phyloP scores from a whole-genome alignment of 2,888 invertebrate genomes.

The Patella ulyssiponensis region DNA sequence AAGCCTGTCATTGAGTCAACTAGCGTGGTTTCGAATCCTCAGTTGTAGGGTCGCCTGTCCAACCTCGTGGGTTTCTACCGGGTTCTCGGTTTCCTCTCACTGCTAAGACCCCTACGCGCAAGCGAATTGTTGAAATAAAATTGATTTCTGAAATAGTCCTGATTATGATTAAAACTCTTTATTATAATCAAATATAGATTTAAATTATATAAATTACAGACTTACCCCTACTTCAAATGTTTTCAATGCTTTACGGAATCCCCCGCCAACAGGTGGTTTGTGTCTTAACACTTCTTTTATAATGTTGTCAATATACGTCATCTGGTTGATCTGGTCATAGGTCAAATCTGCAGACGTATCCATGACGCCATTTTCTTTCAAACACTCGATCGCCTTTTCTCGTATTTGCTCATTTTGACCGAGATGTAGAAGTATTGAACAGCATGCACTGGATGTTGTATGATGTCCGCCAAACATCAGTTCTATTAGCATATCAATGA shows the following conservation, averaged over 20 bases:
- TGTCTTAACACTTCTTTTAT: slow-evolving; percentile 50
- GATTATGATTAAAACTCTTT: background rate
- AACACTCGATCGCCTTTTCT: slow-evolving; percentile 38
- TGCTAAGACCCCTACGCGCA: no score
- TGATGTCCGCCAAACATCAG: slow-evolving; percentile 23
- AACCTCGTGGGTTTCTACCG: no score
- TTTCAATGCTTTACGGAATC: slow-evolving; percentile 31
- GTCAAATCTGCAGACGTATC: slow-evolving; percentile 26
- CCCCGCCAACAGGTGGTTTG: slow-evolving; percentile 38
- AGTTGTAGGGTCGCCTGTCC: no score
- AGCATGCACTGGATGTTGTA: slow-evolving; percentile 23
- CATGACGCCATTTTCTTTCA: slow-evolving; percentile 27
- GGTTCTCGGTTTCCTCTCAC: no score
- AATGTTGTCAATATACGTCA: slow-evolving; percentile 46
- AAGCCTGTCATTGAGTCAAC: no score
- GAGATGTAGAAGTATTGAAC: slow-evolving; percentile 35
- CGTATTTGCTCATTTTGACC: slow-evolving; percentile 44
- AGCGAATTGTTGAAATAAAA: no score
- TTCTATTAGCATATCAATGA: slow-evolving; percentile 25
- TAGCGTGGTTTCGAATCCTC: no score
- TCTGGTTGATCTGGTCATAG: slow-evolving; percentile 41
- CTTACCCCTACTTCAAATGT: slow-evolving; percentile 39
- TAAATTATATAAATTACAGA: slow-evolving; percentile 14
- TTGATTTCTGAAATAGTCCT: no score
- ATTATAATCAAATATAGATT: background rate